phyloP scores from a whole-genome alignment of 2,797 vertebrate genomes.

The Gouania willdenowi region DNA sequence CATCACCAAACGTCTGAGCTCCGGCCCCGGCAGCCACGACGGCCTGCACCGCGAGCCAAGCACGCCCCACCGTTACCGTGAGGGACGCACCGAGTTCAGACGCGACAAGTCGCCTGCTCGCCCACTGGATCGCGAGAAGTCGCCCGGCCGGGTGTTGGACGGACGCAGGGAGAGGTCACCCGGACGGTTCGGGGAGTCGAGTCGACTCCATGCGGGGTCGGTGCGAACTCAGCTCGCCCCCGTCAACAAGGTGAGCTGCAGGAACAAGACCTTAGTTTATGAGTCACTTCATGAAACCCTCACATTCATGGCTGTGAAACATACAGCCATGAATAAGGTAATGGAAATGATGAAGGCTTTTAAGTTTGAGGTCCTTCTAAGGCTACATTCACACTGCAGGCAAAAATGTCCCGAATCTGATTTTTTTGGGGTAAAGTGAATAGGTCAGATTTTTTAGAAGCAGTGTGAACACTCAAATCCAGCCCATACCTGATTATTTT shows the following conservation, averaged over 20 bases:
- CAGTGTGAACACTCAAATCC: no score
- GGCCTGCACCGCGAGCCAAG: slow-evolving; percentile 93
- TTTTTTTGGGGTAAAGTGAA: no score
- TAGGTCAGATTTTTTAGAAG: no score
- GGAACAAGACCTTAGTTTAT: no score
- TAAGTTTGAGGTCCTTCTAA: no score
- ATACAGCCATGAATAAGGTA: no score
- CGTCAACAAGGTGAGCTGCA: slow-evolving; percentile 98
- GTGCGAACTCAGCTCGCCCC: slow-evolving; percentile 92
- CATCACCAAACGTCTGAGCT: slow-evolving; percentile 93
- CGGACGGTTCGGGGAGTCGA: slow-evolving; percentile 89
- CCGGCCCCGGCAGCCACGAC: slow-evolving; percentile 84
- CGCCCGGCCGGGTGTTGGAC: slow-evolving; percentile 87
- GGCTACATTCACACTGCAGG: no score
- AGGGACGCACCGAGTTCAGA: slow-evolving; percentile 92
- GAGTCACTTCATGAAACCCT: no score
- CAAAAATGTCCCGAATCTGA: no score
- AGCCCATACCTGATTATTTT: no score
- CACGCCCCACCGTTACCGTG: slow-evolving; percentile 94
- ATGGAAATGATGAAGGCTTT: no score
- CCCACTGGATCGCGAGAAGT: slow-evolving; percentile 93
- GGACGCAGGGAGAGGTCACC: slow-evolving; percentile 92
- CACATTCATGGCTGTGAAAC: no score
- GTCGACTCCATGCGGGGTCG: slow-evolving; percentile 84
- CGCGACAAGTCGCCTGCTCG: slow-evolving; percentile 95